Evolutionary conservation across 1,140 invertebrate genomes (phyloP), one percentile per base, ranked within the genome.

Genomic region (Pectinophora gossypiella): DNA sequence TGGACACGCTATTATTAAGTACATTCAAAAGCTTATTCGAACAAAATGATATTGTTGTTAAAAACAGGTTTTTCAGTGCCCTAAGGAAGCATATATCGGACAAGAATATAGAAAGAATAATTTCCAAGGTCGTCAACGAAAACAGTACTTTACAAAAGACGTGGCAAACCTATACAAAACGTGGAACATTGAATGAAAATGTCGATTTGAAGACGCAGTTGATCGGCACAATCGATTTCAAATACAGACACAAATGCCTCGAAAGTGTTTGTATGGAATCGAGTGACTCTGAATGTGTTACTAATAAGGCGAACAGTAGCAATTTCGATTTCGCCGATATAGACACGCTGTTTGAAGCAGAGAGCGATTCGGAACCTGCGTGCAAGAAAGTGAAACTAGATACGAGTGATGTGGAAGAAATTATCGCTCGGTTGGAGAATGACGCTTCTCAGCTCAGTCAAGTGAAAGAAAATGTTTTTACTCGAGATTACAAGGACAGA

Each of bases 321-420:
- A 76, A 78, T 57, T 78, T 78, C 23, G 71, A 83, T 51, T 43
- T 79, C 4, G 67, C 57, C 0, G 70, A 82, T 60, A 59, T 77
- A 6, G 65, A 78, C 21, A 60, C 62, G 4, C 51, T 80, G 19
- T 75, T 76, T 56, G 65, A 58, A 22, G 42, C 44, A n/a, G 71
- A 74, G 16, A 61, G 46, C 42, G 73, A 75, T 10, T 19, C 45
- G 0, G 74, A 82, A 36, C 82, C 78, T 5, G 53, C 47, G 0
- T 64, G 54, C 43, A 85, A 85, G 58, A 76, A 71, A 59, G 38
- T 54, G 1, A 85, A 78, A 59, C 56, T 70, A 2, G 58, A 68
- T 42, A 21, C n/a, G 10, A 61, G 56, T 16, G 65, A 71, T 38
- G 22, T 54, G 3, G 72, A 75, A 36, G 42, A 50, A 47, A 60